Evolutionary conservation across 1,140 invertebrate genomes (phyloP), one percentile per base, ranked within the genome.

Genomic region (Spodoptera litura): DNA sequence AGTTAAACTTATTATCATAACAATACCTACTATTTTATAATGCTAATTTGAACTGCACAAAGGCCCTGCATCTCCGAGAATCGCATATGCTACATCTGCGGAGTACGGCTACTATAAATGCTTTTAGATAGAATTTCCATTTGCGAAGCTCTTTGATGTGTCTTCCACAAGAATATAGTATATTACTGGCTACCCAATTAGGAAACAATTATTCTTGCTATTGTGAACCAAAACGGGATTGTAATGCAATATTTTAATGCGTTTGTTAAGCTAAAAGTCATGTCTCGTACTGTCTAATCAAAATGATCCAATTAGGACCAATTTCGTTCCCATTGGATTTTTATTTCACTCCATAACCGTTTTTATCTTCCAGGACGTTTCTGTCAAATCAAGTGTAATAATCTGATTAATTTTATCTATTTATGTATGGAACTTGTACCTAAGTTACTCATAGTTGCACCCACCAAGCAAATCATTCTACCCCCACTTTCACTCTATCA

Each of bases 31-130:
- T n/a, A 15, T 62, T 35, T 62, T 62, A 62, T 62, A 9, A 62
- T 62, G 61, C 61, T 66, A 66, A 66, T 51, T 27, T 38, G 10
- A 4, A 68, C 8, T 13, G 49, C 64, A 52, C 20, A 68, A 27
- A 68, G 20, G 44, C 64, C 20, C 3, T 13, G 15, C 1, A 52
- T 53, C 25, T 27, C 49, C 10, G 9, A n/a, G 20, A 68, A 68
- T 51, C 44, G 3, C 13, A 31, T 9, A 52, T 13, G 9, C 20
- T 13, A 13, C 11, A 9, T 64, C 8, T 44, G 20, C 49, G 49
- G 38, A 68, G 49, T 52, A 68, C 52, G 49, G 64, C 25, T 27
- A 49, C 64, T 53, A 53, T 68, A 68, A 68, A 31, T 53, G 49
- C 44, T 10, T 64, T 64, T 64, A 64, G 13, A 38, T 3, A 44